Evolutionary conservation across 2,113 vertebrate species (phyloP).

Genomic region (Engystomops pustulosus): DNA sequence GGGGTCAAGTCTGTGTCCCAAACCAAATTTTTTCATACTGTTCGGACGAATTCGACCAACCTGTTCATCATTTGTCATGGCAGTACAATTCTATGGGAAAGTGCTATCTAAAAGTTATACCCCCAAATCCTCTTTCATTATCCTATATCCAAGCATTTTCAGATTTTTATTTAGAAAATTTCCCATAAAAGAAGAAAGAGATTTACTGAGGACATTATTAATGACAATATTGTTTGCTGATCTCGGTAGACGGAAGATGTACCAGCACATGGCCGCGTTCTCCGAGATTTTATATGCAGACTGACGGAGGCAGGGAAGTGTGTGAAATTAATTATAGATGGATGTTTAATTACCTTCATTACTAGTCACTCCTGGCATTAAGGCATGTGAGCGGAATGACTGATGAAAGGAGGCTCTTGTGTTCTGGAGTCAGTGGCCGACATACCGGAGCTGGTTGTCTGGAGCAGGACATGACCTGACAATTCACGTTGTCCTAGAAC

Average conservation of each 20-base stretch:
- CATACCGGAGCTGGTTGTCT: conserved; percentile 54
- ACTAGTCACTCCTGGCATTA: conserved; percentile 76
- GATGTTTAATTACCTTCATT: conserved; percentile 97
- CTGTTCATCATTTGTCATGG: too few relatives aligned
- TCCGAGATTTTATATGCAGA: conserved; percentile 71
- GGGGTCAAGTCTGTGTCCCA: too few relatives aligned
- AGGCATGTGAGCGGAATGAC: conserved; percentile 75
- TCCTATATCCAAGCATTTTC: too few relatives aligned
- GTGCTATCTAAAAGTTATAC: too few relatives aligned
- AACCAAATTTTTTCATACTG: too few relatives aligned
- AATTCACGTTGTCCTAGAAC: neutral
- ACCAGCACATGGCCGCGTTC: neutral
- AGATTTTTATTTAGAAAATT: neutral
- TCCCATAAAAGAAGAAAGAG: neutral
- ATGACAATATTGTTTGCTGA: neutral
- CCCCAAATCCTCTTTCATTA: too few relatives aligned
- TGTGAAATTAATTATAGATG: conserved; percentile 95
- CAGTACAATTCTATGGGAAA: too few relatives aligned
- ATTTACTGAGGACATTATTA: conserved; percentile 10
- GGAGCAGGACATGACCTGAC: conserved; percentile 8
- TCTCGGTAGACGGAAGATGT: neutral
- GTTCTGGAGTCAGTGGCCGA: conserved; percentile 67
- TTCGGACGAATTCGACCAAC: too few relatives aligned
- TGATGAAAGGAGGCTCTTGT: conserved; percentile 74
- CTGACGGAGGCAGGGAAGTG: conserved; percentile 74